These are phyloP conservation scores for Macquaria australasica DNA, from an alignment of 2,113 vertebrate genomes.

Conservation along the genomic window DNA sequence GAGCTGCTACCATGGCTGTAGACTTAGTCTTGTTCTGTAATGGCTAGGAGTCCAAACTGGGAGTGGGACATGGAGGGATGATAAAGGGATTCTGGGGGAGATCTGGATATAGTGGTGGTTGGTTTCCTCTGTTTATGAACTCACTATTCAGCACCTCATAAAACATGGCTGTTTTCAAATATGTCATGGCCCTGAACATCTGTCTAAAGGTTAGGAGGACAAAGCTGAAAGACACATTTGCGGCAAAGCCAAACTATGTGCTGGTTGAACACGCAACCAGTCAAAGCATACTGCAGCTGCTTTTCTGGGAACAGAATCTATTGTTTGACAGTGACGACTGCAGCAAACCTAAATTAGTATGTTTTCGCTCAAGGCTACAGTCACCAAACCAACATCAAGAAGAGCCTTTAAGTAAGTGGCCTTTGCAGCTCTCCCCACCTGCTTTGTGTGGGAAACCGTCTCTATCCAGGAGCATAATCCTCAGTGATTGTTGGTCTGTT, in stretches of 20 bases:
- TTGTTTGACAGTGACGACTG: conserved; percentile 16
- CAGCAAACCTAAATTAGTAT: conserved; percentile 27
- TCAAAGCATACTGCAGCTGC: conserved; percentile 23
- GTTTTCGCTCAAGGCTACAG: conserved; percentile 28
- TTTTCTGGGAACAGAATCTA: conserved; percentile 11
- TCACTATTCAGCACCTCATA: conserved; percentile 54
- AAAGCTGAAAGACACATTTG: conserved; percentile 7
- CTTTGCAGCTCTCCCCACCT: conserved; percentile 48
- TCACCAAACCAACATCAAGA: conserved; percentile 18
- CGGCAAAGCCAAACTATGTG: conserved; percentile 11
- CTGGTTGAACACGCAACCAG: not conserved
- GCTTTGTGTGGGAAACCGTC: conserved; percentile 49
- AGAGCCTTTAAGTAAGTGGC: conserved; percentile 24
- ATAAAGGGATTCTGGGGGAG: conserved; percentile 21
- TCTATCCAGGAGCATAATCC: conserved; percentile 55
- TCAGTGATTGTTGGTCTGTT: conserved; percentile 57
- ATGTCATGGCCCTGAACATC: conserved; percentile 38
- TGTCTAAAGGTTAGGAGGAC: conserved; percentile 14
- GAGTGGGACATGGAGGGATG: conserved; percentile 8
- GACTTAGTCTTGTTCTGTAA: not conserved
- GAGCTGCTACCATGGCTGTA: not conserved
- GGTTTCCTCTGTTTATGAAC: conserved; percentile 51
- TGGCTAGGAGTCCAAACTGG: not conserved
- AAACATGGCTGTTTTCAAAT: conserved; percentile 52
- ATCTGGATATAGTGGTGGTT: conserved; percentile 4